Conservation (phyloP, 2,888 invertebrate genomes). For the Drosophila falleni region DNA sequence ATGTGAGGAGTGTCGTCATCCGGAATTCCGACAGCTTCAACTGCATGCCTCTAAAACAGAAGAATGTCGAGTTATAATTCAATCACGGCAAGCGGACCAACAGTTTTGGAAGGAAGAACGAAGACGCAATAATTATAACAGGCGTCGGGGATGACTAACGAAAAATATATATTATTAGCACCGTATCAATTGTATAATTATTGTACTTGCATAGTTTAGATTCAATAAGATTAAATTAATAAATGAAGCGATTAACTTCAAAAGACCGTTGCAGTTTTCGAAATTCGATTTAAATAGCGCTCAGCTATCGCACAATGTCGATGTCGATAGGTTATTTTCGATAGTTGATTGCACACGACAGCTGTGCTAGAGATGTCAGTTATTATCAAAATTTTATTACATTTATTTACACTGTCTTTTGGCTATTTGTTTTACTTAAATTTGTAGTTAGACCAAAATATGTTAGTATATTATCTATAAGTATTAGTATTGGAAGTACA, state of each 20-base stretch:
- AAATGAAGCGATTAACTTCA: background rate
- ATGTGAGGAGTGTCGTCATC: constrained; percentile 69
- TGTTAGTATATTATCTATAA: background rate
- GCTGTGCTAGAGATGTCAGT: constrained; percentile 17
- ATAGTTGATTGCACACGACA: constrained; percentile 21
- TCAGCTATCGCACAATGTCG: constrained; percentile 3
- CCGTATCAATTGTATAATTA: background rate
- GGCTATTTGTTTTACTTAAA: background rate
- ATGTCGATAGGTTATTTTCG: constrained; percentile 31
- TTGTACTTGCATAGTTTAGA: constrained; percentile 16
- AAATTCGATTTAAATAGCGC: background rate
- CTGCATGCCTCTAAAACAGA: constrained; percentile 33
- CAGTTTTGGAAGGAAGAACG: constrained; percentile 31
- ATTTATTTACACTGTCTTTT: background rate
- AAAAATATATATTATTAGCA: background rate
- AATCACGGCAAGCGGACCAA: constrained; percentile 28
- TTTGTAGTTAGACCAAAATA: background rate
- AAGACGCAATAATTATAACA: constrained; percentile 26
- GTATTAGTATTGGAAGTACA: background rate
- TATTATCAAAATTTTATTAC: background rate
- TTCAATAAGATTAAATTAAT: constrained; percentile 9
- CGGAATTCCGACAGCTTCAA: constrained; percentile 42
- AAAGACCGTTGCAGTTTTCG: background rate
- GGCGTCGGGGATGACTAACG: constrained; percentile 27
- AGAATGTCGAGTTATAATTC: constrained; percentile 48